Base-by-base conservation (phyloP, 2,113 vertebrate species). In the Panthera tigris region DNA sequence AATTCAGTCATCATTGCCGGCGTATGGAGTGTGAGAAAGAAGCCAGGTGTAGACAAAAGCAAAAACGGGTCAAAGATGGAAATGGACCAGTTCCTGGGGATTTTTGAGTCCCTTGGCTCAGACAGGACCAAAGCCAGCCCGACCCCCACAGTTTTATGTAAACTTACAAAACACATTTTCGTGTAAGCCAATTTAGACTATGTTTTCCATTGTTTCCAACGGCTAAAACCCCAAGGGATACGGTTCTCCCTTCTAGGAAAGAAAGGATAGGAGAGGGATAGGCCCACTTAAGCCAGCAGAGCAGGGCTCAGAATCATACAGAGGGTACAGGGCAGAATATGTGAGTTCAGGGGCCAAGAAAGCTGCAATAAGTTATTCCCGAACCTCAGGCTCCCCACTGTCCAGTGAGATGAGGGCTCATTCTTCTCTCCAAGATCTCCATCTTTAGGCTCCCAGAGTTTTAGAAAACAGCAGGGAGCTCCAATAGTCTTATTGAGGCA, bases 11-110 rank as follows among this genome's bases (percentile, higher is more conserved):
- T 89, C 79, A 29, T 23, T 23, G 52, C 41, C 65, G 89, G 61
- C 66, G 85, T n/a, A 55, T n/a, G 52, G 39, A 95, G 61, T 39
- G 66, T 65, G 55, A 91, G 71, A 78, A 96, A 93, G 39, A 95
- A 95, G 45, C 41, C 88, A 94, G 73, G 63, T 41, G 68, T 80
- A 80, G 33, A 41, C 80, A 83, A 87, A 87, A 86, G 15, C n/a
- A 82, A 23, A 73, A 27, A 93, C 12, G 27, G 16, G 31, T 85
- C 68, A 66, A 88, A 91, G n/a, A 57, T 71, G 5, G 79, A 74
- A 80, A 84, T 65, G 39, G 19, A 55, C 12, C 9, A 71, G 29
- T 23, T 84, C 66, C 33, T 41, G 39, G 21, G 52, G 61, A 79
- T 15, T 48, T 82, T 18, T 80, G 41, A 61, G 76, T 81, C 33